Percentiles rank a stretch among this genome's conserved stretches.
Evolutionary conservation across 2,888 invertebrate species (phyloP).

Genomic region (Parascotia fuliginaria): DNA sequence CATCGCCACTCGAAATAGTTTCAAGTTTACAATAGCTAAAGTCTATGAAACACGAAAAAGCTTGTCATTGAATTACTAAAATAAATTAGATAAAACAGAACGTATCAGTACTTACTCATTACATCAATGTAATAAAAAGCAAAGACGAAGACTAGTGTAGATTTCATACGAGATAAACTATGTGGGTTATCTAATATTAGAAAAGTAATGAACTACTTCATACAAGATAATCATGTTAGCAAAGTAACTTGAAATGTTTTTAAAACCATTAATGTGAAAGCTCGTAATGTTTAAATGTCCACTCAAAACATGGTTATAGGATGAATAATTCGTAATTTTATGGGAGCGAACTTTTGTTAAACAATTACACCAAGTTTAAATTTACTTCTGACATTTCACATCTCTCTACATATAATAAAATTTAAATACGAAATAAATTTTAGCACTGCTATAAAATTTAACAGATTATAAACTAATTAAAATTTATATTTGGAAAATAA

Average conservation of each 20-base stretch:
- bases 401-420: too few relatives aligned
- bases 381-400: too few relatives aligned
- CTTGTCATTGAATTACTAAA: too few relatives aligned
- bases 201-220: constrained; percentile 14
- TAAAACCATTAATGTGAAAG: constrained; percentile 24
- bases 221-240: constrained; percentile 15
- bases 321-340: background rate
- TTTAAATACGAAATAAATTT: too few relatives aligned
- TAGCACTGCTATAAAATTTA: too few relatives aligned
- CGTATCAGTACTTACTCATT: background rate
- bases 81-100: too few relatives aligned
- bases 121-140: background rate
- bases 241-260: constrained; percentile 6
- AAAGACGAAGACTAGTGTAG: background rate
- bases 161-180: background rate
- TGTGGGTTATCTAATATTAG: constrained; percentile 3
- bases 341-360: background rate
- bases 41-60: too few relatives aligned
- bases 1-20: too few relatives aligned
- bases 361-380: too few relatives aligned
- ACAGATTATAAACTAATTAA: too few relatives aligned
- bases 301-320: background rate
- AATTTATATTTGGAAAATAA: too few relatives aligned
- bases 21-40: too few relatives aligned
- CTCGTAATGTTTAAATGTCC: background rate